A percentile compares a stretch with the other conserved stretches of the same genome.
phyloP scores from a whole-genome alignment of 2,888 invertebrate species.

The Pharmacophagus antenor region DNA sequence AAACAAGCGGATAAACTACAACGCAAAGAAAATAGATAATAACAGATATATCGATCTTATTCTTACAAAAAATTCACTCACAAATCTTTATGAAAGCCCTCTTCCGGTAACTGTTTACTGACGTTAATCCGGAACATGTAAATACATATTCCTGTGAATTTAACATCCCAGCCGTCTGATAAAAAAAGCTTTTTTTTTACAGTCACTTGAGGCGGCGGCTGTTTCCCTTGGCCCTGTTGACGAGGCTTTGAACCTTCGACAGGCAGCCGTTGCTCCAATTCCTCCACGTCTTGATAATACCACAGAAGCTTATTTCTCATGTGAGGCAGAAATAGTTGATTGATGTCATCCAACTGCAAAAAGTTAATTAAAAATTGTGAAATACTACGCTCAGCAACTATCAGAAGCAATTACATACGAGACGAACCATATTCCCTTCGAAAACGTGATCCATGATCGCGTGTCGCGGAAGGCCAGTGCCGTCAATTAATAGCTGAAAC shows the following conservation, averaged over 20 bases:
- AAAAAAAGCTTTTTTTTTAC: conserved; percentile 89
- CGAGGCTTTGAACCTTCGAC: conserved; percentile 68
- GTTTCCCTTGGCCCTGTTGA: conserved; percentile 72
- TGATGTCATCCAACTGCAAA: conserved; percentile 90
- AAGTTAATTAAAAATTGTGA: background rate
- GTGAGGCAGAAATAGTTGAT: conserved; percentile 91
- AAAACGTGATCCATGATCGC: conserved; percentile 95
- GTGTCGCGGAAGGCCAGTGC: conserved; percentile 88
- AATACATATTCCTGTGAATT: conserved; percentile 90
- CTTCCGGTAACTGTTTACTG: conserved; percentile 92
- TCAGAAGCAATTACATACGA: background rate
- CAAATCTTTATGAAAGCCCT: conserved; percentile 94
- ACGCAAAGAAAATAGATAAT: too few relatives aligned
- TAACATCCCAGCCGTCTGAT: conserved; percentile 91
- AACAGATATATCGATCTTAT: too few relatives aligned
- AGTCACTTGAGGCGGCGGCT: conserved; percentile 65
- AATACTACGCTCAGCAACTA: background rate
- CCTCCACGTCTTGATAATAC: conserved; percentile 94
- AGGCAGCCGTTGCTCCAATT: conserved; percentile 80
- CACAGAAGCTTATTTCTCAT: conserved; percentile 92
- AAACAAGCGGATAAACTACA: too few relatives aligned
- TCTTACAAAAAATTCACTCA: conserved; percentile 50
- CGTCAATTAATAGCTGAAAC: conserved; percentile 92
- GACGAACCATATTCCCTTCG: conserved; percentile 90
- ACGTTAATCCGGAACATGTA: conserved; percentile 93